Percentiles rank a stretch among this genome's conserved stretches.
These are phyloP conservation scores for Ylistrum balloti DNA, from an alignment of 1,140 invertebrate genomes.

Conservation along the genomic window DNA sequence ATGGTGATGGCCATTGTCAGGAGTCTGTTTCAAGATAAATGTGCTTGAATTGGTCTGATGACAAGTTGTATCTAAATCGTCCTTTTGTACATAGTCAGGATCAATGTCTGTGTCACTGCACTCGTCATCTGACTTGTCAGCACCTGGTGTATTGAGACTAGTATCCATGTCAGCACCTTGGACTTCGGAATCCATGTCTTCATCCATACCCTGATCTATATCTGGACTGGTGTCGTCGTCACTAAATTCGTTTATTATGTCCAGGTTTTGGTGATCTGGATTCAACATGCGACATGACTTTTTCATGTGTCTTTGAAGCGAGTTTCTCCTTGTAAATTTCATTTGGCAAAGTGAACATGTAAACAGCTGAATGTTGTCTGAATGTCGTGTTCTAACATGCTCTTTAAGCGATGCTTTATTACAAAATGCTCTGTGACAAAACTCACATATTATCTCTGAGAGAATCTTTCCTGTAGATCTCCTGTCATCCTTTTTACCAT, in stretches of 20 bases:
- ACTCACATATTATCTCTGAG: not conserved
- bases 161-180: not conserved
- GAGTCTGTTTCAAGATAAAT: not conserved
- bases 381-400: not conserved
- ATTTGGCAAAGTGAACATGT: not conserved
- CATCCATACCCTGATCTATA: not conserved
- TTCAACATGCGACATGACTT: constrained; percentile 5
- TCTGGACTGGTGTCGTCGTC: not conserved
- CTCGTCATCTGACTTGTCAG: no score
- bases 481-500: not conserved
- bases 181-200: not conserved
- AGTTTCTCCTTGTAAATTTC: not conserved
- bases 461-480: not conserved
- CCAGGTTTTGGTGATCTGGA: not conserved
- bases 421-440: constrained; percentile 3
- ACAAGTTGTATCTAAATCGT: not conserved
- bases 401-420: not conserved
- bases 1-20: not conserved
- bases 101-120: no score
- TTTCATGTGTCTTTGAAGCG: not conserved
- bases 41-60: not conserved
- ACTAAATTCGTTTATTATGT: not conserved
- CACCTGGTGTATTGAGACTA: no score
- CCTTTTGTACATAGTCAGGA: no score
- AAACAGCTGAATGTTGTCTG: constrained; percentile 22